Conservation (phyloP, 2,888 invertebrate species). For the Xanthorhoe spadicearia region DNA sequence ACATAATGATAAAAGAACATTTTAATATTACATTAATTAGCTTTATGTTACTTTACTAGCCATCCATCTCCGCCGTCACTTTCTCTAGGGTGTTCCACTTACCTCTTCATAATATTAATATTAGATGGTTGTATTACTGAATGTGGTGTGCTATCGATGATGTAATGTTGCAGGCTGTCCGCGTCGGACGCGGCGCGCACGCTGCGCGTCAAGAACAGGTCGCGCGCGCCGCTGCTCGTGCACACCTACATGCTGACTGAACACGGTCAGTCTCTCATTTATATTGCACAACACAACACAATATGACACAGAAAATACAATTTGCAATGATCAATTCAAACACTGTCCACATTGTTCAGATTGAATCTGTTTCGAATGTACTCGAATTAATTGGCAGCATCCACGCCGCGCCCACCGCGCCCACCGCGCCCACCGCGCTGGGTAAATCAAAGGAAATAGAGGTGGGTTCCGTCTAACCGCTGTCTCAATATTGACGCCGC, state of each 20-base stretch:
- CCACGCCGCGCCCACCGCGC: not conserved
- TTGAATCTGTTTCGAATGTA: not conserved
- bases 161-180: constrained; percentile 64
- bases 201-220: constrained; percentile 59
- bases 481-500: not conserved
- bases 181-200: constrained; percentile 54
- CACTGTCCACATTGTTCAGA: not conserved
- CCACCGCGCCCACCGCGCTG: not conserved
- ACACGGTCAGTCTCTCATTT: constrained; percentile 49
- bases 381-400: not conserved
- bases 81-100: too few relatives aligned
- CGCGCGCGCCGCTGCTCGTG: constrained; percentile 57
- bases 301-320: too few relatives aligned
- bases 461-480: not conserved
- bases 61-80: too few relatives aligned
- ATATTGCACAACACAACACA: too few relatives aligned
- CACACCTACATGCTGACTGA: constrained; percentile 54
- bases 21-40: too few relatives aligned
- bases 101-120: too few relatives aligned
- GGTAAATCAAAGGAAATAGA: not conserved
- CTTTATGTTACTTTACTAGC: too few relatives aligned
- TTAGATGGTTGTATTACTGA: not conserved
- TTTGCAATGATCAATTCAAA: too few relatives aligned
- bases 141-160: too few relatives aligned
- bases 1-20: too few relatives aligned